These are phyloP conservation scores for Brevimyrus niger DNA, from an alignment of 2,113 vertebrate genomes.

Conservation along the genomic window DNA sequence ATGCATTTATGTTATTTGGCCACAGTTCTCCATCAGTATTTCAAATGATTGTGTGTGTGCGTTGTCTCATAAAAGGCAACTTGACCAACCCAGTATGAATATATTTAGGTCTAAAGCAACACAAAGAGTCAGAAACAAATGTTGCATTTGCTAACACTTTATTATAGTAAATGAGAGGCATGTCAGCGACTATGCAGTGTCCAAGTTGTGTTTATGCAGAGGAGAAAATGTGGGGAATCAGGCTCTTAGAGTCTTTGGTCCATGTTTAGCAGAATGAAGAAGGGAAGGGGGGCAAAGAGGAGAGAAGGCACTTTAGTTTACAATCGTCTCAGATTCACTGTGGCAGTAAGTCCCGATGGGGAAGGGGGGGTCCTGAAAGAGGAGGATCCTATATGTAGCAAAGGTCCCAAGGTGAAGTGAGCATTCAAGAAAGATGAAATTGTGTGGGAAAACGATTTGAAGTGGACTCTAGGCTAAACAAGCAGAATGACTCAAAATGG, in stretches of 20 bases:
- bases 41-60: background rate
- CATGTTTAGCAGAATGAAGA: slow-evolving; percentile 42
- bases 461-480: slow-evolving; percentile 39
- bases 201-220: slow-evolving; percentile 32
- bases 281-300: slow-evolving; percentile 25
- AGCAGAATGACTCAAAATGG: slow-evolving; percentile 43
- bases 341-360: slow-evolving; percentile 25
- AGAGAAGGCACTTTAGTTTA: slow-evolving; percentile 71
- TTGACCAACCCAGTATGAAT: background rate
- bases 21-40: background rate
- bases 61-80: background rate
- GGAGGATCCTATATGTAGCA: background rate
- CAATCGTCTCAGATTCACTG: slow-evolving; percentile 53
- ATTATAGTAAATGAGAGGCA: slow-evolving; percentile 67
- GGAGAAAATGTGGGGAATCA: slow-evolving; percentile 16
- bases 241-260: slow-evolving; percentile 61
- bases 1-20: background rate
- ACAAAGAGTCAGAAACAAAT: background rate
- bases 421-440: slow-evolving; percentile 45
- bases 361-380: slow-evolving; percentile 15
- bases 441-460: slow-evolving; percentile 35
- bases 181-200: slow-evolving; percentile 47
- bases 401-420: slow-evolving; percentile 12
- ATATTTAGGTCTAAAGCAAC: background rate
- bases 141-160: slow-evolving; percentile 45